Evolutionary conservation across 2,888 invertebrate genomes (phyloP).

Genomic region (Lycocerus yunnanus): DNA sequence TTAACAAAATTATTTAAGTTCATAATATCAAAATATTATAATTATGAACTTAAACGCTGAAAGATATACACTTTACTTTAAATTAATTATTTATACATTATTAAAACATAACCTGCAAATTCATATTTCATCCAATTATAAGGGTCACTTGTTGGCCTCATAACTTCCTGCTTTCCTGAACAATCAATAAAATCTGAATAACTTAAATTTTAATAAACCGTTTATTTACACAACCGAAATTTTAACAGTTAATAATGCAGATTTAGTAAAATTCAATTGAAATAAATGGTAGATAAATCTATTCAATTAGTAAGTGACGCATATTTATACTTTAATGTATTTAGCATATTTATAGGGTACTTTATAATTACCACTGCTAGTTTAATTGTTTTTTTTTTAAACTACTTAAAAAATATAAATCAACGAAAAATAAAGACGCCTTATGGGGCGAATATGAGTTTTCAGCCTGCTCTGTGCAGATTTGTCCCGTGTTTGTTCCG

Average conservation of each 20-base stretch:
- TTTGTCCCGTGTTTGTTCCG: neutral
- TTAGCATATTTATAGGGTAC: neutral
- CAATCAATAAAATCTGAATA: slow-evolving; percentile 3
- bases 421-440: neutral
- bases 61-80: neutral
- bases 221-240: neutral
- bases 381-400: neutral
- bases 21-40: neutral
- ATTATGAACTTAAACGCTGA: neutral
- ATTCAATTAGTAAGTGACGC: neutral
- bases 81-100: slow-evolving; percentile 2
- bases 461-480: neutral
- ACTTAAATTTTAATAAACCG: neutral
- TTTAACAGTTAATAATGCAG: neutral
- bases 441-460: neutral
- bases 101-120: slow-evolving; percentile 1
- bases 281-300: neutral
- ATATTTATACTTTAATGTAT: neutral
- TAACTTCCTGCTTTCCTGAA: slow-evolving; percentile 1
- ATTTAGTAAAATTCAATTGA: neutral
- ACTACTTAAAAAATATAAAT: neutral
- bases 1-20: neutral
- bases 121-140: slow-evolving; percentile 1
- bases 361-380: neutral
- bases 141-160: slow-evolving; percentile 1